These are phyloP conservation scores for Temnothorax rugatulus DNA, from an alignment of 2,888 invertebrate genomes.

Conservation along the genomic window DNA sequence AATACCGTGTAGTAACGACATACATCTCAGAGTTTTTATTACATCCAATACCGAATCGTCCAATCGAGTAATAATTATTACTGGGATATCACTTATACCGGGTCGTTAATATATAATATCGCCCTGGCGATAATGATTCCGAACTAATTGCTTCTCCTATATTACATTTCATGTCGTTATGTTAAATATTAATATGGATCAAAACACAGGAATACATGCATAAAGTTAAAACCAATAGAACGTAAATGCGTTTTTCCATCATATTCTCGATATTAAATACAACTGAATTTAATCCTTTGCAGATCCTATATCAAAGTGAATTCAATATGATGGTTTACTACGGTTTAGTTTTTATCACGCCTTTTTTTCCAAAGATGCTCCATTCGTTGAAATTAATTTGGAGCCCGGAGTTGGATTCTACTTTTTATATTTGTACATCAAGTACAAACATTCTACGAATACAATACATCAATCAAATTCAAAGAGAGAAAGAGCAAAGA, in stretches of 20 bases:
- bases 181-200: conserved; percentile 45
- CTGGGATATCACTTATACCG: conserved; percentile 11
- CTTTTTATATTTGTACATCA: conserved; percentile 3
- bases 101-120: conserved; percentile 36
- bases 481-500: not conserved
- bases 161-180: conserved; percentile 43
- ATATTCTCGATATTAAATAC: conserved; percentile 26
- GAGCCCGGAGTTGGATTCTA: not conserved
- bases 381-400: conserved; percentile 14
- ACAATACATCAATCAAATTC: not conserved
- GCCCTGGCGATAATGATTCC: conserved; percentile 30
- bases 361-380: conserved; percentile 3
- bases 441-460: not conserved
- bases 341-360: not conserved
- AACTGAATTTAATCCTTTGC: conserved; percentile 33
- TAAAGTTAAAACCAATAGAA: conserved; percentile 48
- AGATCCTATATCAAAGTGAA: conserved; percentile 33
- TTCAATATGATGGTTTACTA: conserved; percentile 28
- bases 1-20: not conserved
- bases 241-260: conserved; percentile 32
- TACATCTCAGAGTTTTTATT: conserved; percentile 23
- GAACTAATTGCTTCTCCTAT: conserved; percentile 32
- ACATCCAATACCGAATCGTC: not conserved
- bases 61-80: conserved; percentile 40
- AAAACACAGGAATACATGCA: conserved; percentile 34